Percentiles rank a stretch among this genome's conserved stretches.
These are phyloP conservation scores for Astreopora myriophthalma DNA, from an alignment of 64 coral and sea anemone genomes.

Conservation along the genomic window DNA sequence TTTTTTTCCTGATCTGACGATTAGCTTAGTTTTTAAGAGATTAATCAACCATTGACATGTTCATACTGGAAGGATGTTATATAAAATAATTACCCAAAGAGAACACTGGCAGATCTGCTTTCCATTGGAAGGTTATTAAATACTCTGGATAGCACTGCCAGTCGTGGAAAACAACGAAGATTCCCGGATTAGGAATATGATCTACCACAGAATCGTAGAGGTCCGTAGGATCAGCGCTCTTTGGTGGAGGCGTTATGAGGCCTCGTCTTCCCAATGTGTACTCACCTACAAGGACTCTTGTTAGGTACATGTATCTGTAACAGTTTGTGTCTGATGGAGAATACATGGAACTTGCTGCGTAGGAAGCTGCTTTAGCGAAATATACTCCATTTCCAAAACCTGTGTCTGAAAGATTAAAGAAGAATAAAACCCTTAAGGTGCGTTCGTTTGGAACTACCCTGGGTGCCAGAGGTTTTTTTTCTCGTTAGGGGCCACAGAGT, in stretches of 20 bases:
- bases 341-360: constrained; percentile 50
- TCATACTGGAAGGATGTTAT: too few relatives aligned
- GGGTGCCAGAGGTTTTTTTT: too few relatives aligned
- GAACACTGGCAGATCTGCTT: not conserved
- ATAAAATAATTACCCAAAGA: too few relatives aligned
- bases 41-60: too few relatives aligned
- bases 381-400: constrained; percentile 65
- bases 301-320: constrained; percentile 63
- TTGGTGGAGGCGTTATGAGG: constrained; percentile 51
- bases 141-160: constrained; percentile 69
- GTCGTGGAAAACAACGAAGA: constrained; percentile 80
- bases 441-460: too few relatives aligned
- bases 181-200: not conserved
- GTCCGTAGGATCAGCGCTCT: constrained; percentile 18
- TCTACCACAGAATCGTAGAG: constrained; percentile 59
- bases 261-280: constrained; percentile 42
- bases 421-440: not conserved
- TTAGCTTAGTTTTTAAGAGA: too few relatives aligned
- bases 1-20: too few relatives aligned
- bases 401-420: not conserved
- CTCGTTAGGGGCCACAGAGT: too few relatives aligned
- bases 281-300: constrained; percentile 63
- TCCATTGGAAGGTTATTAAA: constrained; percentile 3
- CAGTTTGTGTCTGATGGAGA: constrained; percentile 23
- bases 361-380: constrained; percentile 56